phyloP scores from a whole-genome alignment of 2,113 vertebrate genomes.

The Dipodomys merriami region DNA sequence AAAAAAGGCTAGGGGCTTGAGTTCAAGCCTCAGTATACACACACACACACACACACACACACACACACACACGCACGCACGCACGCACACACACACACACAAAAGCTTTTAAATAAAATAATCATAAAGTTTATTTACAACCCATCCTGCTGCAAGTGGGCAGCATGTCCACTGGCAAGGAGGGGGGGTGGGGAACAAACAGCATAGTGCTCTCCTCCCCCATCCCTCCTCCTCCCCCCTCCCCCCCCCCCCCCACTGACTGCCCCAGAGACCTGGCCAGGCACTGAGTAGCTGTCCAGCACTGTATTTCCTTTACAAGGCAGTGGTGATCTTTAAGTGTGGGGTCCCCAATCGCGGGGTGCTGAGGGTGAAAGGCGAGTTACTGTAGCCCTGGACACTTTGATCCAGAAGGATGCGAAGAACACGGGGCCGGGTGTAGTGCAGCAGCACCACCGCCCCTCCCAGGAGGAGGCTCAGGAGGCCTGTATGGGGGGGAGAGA shows the following conservation, averaged over 20 bases:
- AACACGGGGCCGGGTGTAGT: slow-evolving; percentile 84
- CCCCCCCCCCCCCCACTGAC: not conserved
- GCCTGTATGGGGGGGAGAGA: slow-evolving; percentile 81
- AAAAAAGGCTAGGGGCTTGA: too few species aligned
- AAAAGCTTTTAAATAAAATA: not conserved
- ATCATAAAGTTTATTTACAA: slow-evolving; percentile 65
- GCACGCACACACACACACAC: too few species aligned
- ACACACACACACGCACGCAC: too few species aligned
- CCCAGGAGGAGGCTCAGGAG: slow-evolving; percentile 91
- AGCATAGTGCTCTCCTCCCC: not conserved
- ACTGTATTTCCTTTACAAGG: slow-evolving; percentile 53
- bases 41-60: too few species aligned
- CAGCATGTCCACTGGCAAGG: too few species aligned
- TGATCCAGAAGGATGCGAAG: slow-evolving; percentile 91
- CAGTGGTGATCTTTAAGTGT: not conserved
- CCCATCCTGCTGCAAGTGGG: not conserved
- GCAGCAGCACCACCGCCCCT: slow-evolving; percentile 85
- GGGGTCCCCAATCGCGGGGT: slow-evolving; percentile 33
- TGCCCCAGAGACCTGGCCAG: accelerated
- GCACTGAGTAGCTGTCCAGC: not conserved
- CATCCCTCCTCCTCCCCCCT: not conserved
- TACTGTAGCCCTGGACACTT: slow-evolving; percentile 78
- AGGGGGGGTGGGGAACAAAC: too few species aligned
- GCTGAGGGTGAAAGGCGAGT: slow-evolving; percentile 40
- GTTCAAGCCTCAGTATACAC: too few species aligned